A percentile compares a stretch with the other conserved stretches of the same genome.
Evolutionary conservation across 2,113 vertebrate species (phyloP).

Genomic region (Narcine bancroftii): DNA sequence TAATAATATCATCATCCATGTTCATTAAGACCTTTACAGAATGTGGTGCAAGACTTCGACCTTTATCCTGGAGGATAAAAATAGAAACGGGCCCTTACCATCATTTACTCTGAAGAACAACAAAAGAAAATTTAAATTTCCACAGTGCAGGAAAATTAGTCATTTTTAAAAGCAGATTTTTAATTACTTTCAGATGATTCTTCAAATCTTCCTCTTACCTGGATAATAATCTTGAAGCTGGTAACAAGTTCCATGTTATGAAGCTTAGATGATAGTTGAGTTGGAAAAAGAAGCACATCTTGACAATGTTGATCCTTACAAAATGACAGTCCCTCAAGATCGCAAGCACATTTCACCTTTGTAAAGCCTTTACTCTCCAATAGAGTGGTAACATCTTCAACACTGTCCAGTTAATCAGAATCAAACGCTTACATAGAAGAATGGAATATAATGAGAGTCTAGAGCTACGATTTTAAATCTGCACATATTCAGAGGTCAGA

Average conservation of each 20-base stretch:
- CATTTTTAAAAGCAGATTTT: not conserved
- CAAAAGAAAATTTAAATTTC: not conserved
- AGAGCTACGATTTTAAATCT: not conserved
- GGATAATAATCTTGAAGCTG: constrained; percentile 68
- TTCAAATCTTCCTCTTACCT: constrained; percentile 59
- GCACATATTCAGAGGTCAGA: too few species aligned
- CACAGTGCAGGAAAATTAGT: not conserved
- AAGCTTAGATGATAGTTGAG: constrained; percentile 64
- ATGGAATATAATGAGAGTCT: too few species aligned
- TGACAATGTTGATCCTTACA: constrained; percentile 71
- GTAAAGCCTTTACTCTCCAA: constrained; percentile 64
- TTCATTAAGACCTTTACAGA: constrained; percentile 58
- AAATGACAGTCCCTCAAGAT: constrained; percentile 58
- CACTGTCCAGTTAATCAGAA: constrained; percentile 50
- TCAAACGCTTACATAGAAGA: not conserved
- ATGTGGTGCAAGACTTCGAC: constrained; percentile 70
- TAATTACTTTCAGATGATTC: not conserved
- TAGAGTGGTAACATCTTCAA: constrained; percentile 59
- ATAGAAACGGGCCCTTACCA: not conserved
- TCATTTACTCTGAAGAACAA: not conserved
- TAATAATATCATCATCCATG: constrained; percentile 61
- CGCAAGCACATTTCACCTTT: constrained; percentile 58
- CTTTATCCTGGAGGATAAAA: constrained; percentile 66
- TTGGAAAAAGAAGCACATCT: constrained; percentile 72
- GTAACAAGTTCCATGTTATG: constrained; percentile 59